Base-by-base conservation (phyloP, 1,140 invertebrate genomes). In the Anthonomus grandis region DNA sequence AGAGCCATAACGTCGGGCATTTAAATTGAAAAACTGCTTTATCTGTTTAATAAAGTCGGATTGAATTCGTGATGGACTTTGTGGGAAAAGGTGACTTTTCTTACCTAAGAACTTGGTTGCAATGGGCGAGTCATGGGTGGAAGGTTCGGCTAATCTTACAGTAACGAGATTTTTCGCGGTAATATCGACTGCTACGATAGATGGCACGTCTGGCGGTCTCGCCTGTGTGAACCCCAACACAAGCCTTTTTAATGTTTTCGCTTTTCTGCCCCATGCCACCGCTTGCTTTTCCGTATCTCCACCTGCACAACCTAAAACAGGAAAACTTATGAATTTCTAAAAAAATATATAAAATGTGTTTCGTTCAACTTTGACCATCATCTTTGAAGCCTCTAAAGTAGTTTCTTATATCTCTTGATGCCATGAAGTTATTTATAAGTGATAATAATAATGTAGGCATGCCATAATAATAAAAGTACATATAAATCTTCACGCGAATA, bases 41-140 rank as follows among this genome's bases (percentile, higher is more conserved):
- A n/a, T n/a, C n/a, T n/a, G n/a, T n/a, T n/a, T n/a, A n/a, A n/a
- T n/a, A n/a, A n/a, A n/a, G n/a, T n/a, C n/a, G n/a, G n/a, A n/a
- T n/a, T n/a, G n/a, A n/a, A n/a, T n/a, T n/a, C n/a, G n/a, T n/a
- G n/a, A n/a, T n/a, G n/a, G n/a, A n/a, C n/a, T n/a, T n/a, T n/a
- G n/a, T n/a, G n/a, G n/a, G n/a, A n/a, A n/a, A n/a, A n/a, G n/a
- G n/a, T n/a, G n/a, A n/a, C n/a, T n/a, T n/a, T n/a, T n/a, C 38
- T 70, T 78, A 92, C 90, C 86, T 86, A 88, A 92, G 71, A 90
- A 95, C 77, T 93, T 94, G 17, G 92, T 95, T 64, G 89, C 85
- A 55, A 93, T 86, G 9, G 89, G 81, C 8, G 84, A 85, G 51
- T 85, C 80, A 52, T 80, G 78, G 39, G 73, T 70, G 44, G 83